Percentiles rank a stretch among this genome's conserved stretches.
Evolutionary conservation across 2,113 vertebrate genomes (phyloP).

Genomic region (Pardalotus punctatus): DNA sequence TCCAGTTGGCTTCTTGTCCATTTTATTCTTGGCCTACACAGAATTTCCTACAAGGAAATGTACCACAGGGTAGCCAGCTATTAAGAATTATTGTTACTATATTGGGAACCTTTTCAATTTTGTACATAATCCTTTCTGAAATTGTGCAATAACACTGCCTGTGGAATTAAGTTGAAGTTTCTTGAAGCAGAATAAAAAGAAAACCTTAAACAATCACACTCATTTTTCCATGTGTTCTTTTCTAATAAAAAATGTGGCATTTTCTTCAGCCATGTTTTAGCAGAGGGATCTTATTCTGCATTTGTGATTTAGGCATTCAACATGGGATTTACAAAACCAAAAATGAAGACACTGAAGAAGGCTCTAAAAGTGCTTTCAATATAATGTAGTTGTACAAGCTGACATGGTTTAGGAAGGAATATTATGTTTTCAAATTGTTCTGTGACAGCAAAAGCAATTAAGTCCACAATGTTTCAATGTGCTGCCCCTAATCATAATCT

Average conservation of each 20-base stretch:
- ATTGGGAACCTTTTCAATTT: background rate
- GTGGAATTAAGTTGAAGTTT: background rate
- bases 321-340: background rate
- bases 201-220: background rate
- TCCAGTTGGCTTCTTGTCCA: background rate
- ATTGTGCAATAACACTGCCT: background rate
- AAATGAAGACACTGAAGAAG: background rate
- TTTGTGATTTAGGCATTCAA: background rate
- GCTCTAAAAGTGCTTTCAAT: background rate
- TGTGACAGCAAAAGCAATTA: background rate
- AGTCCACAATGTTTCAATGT: background rate
- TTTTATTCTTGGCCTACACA: slow-evolving; percentile 9
- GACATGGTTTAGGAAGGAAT: background rate
- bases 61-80: background rate
- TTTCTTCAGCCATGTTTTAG: background rate
- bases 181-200: background rate
- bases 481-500: background rate
- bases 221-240: background rate
- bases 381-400: background rate
- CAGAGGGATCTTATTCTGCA: background rate
- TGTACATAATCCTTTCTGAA: background rate
- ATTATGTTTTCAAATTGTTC: background rate
- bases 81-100: background rate
- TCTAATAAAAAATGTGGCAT: background rate
- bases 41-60: background rate